Conservation (phyloP, 2,797 vertebrate species). For the Carcharodon carcharias region DNA sequence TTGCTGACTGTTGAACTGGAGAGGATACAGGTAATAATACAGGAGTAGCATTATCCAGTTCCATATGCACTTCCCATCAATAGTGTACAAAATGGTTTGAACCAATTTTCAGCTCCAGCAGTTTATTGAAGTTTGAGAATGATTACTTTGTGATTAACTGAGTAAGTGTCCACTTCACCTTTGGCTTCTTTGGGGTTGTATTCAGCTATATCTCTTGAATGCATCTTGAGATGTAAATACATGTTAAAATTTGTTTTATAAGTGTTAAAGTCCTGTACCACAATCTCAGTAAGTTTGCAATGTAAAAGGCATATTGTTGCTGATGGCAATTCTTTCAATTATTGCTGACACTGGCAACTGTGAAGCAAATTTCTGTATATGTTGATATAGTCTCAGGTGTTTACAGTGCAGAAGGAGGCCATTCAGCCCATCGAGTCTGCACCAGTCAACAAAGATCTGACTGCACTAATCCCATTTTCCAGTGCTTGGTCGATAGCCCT, state of each 20-base stretch:
- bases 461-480: too few species aligned
- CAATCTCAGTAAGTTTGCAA: background rate
- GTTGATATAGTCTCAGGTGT: background rate
- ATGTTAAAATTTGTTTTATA: background rate
- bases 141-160: background rate
- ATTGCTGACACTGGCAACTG: background rate
- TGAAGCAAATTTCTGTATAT: background rate
- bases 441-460: too few species aligned
- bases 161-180: background rate
- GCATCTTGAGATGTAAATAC: background rate
- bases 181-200: background rate
- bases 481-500: too few species aligned
- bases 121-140: background rate
- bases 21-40: background rate
- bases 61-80: background rate
- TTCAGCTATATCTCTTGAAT: background rate
- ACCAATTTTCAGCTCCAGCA: background rate
- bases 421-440: too few species aligned
- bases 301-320: background rate
- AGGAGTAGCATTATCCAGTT: background rate
- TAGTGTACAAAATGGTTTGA: background rate
- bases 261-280: background rate
- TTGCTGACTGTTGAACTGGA: background rate
- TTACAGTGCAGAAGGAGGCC: too few species aligned
- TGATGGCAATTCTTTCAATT: background rate